Conservation (phyloP, 2,888 invertebrate species). For the Melieria omissa region DNA sequence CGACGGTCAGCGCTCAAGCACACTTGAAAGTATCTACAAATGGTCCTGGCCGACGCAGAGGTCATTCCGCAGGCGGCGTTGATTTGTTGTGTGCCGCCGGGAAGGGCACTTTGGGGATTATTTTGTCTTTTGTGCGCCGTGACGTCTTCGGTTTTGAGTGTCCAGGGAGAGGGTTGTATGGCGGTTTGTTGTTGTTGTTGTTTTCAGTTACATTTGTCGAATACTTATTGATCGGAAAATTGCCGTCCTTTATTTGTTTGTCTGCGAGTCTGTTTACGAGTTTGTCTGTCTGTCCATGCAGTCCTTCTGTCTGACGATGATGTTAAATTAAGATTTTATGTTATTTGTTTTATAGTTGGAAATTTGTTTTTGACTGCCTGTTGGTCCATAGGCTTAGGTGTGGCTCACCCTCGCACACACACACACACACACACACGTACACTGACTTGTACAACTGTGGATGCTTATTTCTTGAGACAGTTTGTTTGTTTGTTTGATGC, state of each 20-base stretch:
- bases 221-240: constrained; percentile 40
- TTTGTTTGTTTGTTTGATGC: no score
- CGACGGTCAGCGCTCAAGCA: neutral
- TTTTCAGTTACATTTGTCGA: constrained; percentile 27
- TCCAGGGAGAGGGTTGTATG: neutral
- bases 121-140: neutral
- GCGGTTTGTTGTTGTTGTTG: neutral
- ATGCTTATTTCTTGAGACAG: no score
- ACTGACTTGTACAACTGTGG: neutral
- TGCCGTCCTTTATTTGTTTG: constrained; percentile 24
- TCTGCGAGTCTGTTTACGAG: constrained; percentile 6
- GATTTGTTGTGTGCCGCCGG: neutral
- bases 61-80: neutral
- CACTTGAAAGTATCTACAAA: constrained; percentile 24
- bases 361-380: constrained; percentile 34
- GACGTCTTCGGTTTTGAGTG: neutral
- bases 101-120: neutral
- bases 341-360: constrained; percentile 39
- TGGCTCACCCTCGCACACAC: constrained; percentile 18
- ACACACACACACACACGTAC: neutral
- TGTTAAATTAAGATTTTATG: constrained; percentile 39
- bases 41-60: constrained; percentile 1
- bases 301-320: constrained; percentile 23
- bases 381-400: constrained; percentile 19
- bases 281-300: constrained; percentile 2